These are phyloP conservation scores for Leptinotarsa undecemlineata DNA, from an alignment of 1,140 invertebrate genomes.

Conservation along the genomic window DNA sequence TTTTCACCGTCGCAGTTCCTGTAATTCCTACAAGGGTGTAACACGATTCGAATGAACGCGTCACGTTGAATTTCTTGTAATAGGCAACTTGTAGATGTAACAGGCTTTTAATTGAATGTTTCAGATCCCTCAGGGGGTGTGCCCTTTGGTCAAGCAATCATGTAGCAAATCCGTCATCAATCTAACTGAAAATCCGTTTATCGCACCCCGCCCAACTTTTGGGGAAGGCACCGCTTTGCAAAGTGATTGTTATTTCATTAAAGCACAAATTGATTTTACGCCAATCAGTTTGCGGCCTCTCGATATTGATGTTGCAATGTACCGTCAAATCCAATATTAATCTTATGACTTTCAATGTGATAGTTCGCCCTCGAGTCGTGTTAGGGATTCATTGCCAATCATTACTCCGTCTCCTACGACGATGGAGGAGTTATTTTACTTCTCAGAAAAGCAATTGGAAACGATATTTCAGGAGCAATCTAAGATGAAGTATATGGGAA, in stretches of 20 bases:
- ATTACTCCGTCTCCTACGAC: too few relatives aligned
- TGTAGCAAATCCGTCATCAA: constrained; percentile 42
- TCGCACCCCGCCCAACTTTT: constrained; percentile 20
- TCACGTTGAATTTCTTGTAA: constrained; percentile 39
- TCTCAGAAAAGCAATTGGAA: too few relatives aligned
- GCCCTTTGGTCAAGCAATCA: constrained; percentile 47
- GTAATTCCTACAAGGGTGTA: constrained; percentile 7
- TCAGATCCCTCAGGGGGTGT: constrained; percentile 44
- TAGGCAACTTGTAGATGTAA: constrained; percentile 43
- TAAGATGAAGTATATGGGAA: too few relatives aligned
- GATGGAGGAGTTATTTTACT: too few relatives aligned
- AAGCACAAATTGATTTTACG: constrained; percentile 27
- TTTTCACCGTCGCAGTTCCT: constrained; percentile 9
- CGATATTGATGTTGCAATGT: constrained; percentile 24
- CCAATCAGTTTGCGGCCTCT: constrained; percentile 22
- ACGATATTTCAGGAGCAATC: too few relatives aligned
- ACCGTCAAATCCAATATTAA: constrained; percentile 19
- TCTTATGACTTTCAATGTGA: constrained; percentile 26
- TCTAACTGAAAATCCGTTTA: constrained; percentile 37
- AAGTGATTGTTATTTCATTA: constrained; percentile 39
- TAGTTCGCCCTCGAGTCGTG: constrained; percentile 7
- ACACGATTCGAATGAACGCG: constrained; percentile 19
- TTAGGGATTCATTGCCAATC: constrained; percentile 1
- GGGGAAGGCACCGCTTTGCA: constrained; percentile 13
- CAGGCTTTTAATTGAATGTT: constrained; percentile 48